Conservation (phyloP, 2,888 invertebrate species). For the Lingula anatina region DNA sequence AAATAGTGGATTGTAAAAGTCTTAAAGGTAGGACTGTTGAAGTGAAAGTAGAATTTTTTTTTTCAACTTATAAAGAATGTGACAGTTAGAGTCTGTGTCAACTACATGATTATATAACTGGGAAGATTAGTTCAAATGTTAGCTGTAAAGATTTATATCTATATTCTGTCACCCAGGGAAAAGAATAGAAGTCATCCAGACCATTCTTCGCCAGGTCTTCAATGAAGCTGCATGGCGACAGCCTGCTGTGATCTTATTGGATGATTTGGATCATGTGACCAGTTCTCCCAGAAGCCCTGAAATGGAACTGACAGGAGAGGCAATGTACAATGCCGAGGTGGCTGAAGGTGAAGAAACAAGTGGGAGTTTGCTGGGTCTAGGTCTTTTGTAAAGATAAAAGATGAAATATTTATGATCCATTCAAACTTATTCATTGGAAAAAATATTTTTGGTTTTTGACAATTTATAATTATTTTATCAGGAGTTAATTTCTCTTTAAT, state of each 20-base stretch:
- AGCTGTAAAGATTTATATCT: background rate
- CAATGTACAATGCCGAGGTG: slow-evolving; percentile 44
- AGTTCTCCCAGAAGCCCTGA: slow-evolving; percentile 44
- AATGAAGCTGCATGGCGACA: slow-evolving; percentile 70
- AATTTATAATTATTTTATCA: too few species aligned
- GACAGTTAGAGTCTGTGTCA: background rate
- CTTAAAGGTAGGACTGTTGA: too few species aligned
- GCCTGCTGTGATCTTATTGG: slow-evolving; percentile 76
- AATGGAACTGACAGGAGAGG: slow-evolving; percentile 53
- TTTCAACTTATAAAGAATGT: too few species aligned
- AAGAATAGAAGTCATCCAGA: slow-evolving; percentile 64
- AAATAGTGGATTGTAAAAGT: slow-evolving; percentile 68
- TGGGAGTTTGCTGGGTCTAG: too few species aligned
- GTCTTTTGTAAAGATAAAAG: too few species aligned
- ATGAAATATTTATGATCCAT: too few species aligned
- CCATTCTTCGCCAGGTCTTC: slow-evolving; percentile 61
- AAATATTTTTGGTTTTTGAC: too few species aligned
- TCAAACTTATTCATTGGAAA: too few species aligned
- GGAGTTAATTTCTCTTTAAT: too few species aligned
- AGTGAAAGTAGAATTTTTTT: too few species aligned
- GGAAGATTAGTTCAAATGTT: background rate
- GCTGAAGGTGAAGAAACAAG: slow-evolving; percentile 51
- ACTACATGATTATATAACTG: background rate
- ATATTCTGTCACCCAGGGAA: slow-evolving; percentile 33
- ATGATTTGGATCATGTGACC: slow-evolving; percentile 75